Percentiles rank a stretch among this genome's conserved stretches.
These are phyloP conservation scores for Drosophila subpulchrella DNA, from an alignment of 1,140 invertebrate genomes.

Conservation along the genomic window DNA sequence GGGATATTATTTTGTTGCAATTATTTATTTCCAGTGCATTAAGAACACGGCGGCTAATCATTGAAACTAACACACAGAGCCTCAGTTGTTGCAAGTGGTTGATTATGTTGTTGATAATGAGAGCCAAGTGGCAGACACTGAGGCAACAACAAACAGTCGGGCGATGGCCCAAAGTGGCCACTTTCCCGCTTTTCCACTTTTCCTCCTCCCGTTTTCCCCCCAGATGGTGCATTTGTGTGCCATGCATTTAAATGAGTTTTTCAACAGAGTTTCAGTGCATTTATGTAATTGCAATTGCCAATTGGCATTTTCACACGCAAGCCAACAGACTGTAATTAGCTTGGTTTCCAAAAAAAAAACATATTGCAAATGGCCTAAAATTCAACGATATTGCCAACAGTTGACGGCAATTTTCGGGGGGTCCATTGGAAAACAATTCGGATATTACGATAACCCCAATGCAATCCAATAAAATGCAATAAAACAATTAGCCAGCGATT, in stretches of 20 bases:
- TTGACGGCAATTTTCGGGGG: conserved; percentile 5
- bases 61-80: conserved; percentile 27
- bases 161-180: conserved; percentile 22
- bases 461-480: conserved; percentile 67
- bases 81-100: conserved; percentile 60
- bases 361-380: conserved; percentile 21
- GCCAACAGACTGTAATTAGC: conserved; percentile 50
- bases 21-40: background rate
- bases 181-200: conserved; percentile 3
- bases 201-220: conserved; percentile 6
- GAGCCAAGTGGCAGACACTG: conserved; percentile 44
- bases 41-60: conserved; percentile 45
- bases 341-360: conserved; percentile 11
- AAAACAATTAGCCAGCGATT: conserved; percentile 57
- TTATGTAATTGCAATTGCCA: conserved; percentile 55
- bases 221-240: conserved; percentile 12
- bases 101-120: conserved; percentile 79
- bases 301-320: conserved; percentile 43
- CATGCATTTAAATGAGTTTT: conserved; percentile 74
- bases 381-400: conserved; percentile 8
- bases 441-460: conserved; percentile 18
- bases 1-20: background rate
- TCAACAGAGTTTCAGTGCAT: conserved; percentile 32
- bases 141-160: conserved; percentile 23
- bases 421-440: conserved; percentile 34